phyloP scores from a whole-genome alignment of 2,113 vertebrate species.

The Sinocyclocheilus grahami region DNA sequence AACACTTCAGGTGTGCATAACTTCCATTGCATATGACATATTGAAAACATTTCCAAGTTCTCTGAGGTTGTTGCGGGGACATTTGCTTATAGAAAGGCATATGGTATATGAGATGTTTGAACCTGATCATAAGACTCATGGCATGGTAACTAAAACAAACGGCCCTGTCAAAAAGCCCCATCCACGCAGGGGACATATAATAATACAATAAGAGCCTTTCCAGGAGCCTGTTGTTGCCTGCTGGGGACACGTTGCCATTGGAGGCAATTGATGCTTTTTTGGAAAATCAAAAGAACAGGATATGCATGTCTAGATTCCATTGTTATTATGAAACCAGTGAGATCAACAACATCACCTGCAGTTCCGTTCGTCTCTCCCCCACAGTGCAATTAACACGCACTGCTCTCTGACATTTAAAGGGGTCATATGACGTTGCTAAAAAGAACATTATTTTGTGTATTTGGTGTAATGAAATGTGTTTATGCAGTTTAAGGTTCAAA shows the following conservation, averaged over 20 bases:
- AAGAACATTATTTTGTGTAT: too few species aligned
- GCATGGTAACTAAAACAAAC: slow-evolving; percentile 39
- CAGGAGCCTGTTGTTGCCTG: slow-evolving; percentile 26
- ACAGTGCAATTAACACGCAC: not conserved
- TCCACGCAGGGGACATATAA: slow-evolving; percentile 2
- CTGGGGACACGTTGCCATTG: slow-evolving; percentile 26
- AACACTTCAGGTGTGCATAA: not conserved
- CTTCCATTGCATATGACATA: not conserved
- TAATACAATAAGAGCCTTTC: slow-evolving; percentile 31
- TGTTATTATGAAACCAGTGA: slow-evolving; percentile 36
- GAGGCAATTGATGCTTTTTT: slow-evolving; percentile 32
- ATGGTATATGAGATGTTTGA: not conserved
- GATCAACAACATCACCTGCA: not conserved
- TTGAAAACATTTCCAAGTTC: slow-evolving; percentile 6
- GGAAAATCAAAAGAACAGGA: slow-evolving; percentile 24
- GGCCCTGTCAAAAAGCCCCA: not conserved
- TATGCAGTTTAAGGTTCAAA: too few species aligned
- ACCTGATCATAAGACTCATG: not conserved
- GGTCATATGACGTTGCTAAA: too few species aligned
- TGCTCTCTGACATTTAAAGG: too few species aligned
- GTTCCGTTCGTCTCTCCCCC: not conserved
- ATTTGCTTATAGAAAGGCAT: not conserved
- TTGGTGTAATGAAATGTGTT: too few species aligned
- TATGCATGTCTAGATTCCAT: slow-evolving; percentile 34
- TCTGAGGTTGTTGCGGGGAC: not conserved